Base-by-base conservation (phyloP, 1,140 invertebrate genomes). In the Trichonephila inaurata region DNA sequence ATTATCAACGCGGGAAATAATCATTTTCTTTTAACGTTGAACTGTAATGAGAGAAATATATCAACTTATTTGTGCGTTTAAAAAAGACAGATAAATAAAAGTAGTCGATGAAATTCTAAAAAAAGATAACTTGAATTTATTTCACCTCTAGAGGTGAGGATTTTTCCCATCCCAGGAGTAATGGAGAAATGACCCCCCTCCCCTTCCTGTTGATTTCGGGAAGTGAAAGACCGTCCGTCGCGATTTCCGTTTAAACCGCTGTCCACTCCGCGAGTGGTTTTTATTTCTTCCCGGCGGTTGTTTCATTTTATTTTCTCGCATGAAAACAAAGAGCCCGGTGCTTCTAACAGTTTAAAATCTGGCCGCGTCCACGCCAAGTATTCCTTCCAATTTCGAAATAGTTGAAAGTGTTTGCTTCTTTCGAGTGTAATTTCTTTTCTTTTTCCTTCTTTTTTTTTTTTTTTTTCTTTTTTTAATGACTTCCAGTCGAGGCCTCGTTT, bases 341-440 rank as follows among this genome's bases (percentile, higher is more conserved):
- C 69, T 72, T 88, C 86, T 85, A 64, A 51, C 83, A 89, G 66
- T 88, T 93, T 93, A 88, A 93, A 93, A 93, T 93, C 87, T 93
- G 86, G 24, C 86, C 82, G 81, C 64, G 77, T 66, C 86, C 72
- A 81, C 85, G 92, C 86, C 66, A 93, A 88, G 92, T 93, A 93
- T 93, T 93, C 92, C 87, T 93, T 93, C 92, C 92, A 93, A 93
- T 93, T 93, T 93, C 92, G 92, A 93, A 93, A 93, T 93, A 93
- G 92, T 93, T 93, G 92, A 61, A 88, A 93, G 92, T 93, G 92
- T 93, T 93, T 93, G 85, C 92, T 93, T 89, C 92, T 89, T 92
- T 58, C 51, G 85, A n/a, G 18, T 40, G 66, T 86, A 93, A 93
- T 93, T 93, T 24, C 69, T 93, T 86, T 72, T 10, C 89, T 90